phyloP scores from a whole-genome alignment of 2,113 vertebrate genomes.

The Calyptommatus sinebrachiatus region DNA sequence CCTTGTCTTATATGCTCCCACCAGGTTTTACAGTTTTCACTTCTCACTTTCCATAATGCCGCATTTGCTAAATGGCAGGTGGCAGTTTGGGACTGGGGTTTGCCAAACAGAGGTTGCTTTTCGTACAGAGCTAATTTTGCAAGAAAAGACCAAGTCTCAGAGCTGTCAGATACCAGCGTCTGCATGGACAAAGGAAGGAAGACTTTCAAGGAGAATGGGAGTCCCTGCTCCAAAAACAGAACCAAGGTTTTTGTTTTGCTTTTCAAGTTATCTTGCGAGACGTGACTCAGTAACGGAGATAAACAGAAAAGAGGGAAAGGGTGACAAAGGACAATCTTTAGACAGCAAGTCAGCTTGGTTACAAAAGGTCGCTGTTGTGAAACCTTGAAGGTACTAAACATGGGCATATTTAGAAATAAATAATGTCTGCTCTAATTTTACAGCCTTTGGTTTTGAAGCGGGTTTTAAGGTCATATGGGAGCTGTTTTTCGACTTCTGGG shows the following conservation, averaged over 20 bases:
- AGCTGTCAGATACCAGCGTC: neutral
- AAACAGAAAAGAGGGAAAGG: conserved; percentile 13
- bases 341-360: conserved; percentile 17
- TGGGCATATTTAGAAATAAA: conserved; percentile 9
- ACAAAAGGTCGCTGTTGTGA: conserved; percentile 24
- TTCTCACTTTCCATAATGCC: too few species aligned
- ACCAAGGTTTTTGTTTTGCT: too few species aligned
- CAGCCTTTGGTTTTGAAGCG: neutral
- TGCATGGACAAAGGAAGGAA: neutral
- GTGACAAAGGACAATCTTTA: conserved; percentile 33
- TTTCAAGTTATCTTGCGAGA: conserved; percentile 37
- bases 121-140: neutral
- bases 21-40: too few species aligned
- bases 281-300: conserved; percentile 44
- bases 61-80: neutral
- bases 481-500: neutral
- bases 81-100: neutral
- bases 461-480: neutral
- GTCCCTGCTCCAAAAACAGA: neutral
- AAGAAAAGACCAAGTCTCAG: neutral
- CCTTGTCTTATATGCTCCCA: too few species aligned
- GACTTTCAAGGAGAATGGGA: neutral
- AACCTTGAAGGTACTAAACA: conserved; percentile 23
- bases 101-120: neutral
- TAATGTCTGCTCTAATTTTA: neutral